These are phyloP conservation scores for Tauraco erythrolophus DNA, from an alignment of 2,113 vertebrate genomes.

Conservation along the genomic window DNA sequence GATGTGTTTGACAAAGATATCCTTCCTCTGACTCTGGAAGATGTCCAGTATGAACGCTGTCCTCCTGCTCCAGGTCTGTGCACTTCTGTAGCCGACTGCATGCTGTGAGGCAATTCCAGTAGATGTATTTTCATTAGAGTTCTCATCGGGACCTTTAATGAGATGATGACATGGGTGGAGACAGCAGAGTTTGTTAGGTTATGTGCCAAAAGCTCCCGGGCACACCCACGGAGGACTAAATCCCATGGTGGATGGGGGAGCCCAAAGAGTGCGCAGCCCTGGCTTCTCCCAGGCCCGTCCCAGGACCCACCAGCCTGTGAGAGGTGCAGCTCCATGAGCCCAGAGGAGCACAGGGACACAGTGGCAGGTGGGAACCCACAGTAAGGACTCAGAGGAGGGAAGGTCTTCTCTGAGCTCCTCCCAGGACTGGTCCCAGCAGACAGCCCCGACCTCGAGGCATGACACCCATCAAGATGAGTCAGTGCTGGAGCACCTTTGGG, in stretches of 20 bases:
- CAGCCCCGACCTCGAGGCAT: rapidly evolving
- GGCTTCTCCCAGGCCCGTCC: not conserved
- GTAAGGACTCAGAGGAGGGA: not conserved
- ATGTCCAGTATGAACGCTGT: not conserved
- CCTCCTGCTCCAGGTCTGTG: not conserved
- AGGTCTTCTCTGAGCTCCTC: not conserved
- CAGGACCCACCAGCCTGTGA: not conserved
- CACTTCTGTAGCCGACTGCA: rapidly evolving
- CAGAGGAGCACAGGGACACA: not conserved
- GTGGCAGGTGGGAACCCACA: not conserved
- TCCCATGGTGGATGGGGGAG: not conserved
- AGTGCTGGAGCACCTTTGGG: not conserved
- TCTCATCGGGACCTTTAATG: not conserved
- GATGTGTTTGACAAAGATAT: not conserved
- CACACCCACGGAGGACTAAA: not conserved
- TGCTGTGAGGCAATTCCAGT: not conserved
- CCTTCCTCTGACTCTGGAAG: not conserved
- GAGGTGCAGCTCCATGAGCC: not conserved
- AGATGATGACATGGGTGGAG: not conserved
- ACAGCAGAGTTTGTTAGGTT: not conserved
- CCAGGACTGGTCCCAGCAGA: not conserved
- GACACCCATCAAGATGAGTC: not conserved
- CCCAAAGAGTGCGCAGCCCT: not conserved
- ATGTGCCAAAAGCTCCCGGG: not conserved
- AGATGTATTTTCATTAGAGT: not conserved